phyloP scores from a whole-genome alignment of 2,888 invertebrate genomes.

The Erebia palarica region DNA sequence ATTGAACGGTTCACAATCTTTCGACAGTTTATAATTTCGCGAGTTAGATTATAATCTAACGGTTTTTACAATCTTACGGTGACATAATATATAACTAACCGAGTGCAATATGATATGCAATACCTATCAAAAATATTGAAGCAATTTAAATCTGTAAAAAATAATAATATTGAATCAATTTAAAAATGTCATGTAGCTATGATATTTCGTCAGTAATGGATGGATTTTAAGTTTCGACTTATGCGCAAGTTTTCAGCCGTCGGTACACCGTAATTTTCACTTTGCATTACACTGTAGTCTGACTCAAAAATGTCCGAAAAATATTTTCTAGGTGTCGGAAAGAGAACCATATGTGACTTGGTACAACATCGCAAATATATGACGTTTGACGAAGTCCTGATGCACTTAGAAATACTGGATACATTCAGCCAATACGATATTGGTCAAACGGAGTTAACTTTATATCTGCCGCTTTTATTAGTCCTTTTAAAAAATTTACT shows the following conservation, averaged over 20 bases:
- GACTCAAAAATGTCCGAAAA: neutral
- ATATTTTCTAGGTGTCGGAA: conserved; percentile 56
- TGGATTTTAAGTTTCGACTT: neutral
- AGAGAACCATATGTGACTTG: conserved; percentile 55
- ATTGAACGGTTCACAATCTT: too few species aligned
- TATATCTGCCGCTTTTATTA: conserved; percentile 53
- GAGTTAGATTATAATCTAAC: too few species aligned
- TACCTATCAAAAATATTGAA: too few species aligned
- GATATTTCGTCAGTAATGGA: too few species aligned
- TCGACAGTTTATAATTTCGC: too few species aligned
- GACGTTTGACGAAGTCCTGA: conserved; percentile 63
- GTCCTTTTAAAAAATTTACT: conserved; percentile 59
- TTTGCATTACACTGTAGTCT: neutral
- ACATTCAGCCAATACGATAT: conserved; percentile 53
- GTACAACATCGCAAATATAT: conserved; percentile 58
- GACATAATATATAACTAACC: too few species aligned
- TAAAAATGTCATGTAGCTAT: too few species aligned
- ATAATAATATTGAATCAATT: too few species aligned
- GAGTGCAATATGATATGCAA: too few species aligned
- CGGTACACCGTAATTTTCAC: neutral
- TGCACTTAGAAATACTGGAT: conserved; percentile 60
- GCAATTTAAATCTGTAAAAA: too few species aligned
- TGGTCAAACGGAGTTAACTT: conserved; percentile 54
- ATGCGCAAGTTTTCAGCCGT: neutral
- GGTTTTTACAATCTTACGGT: too few species aligned